A percentile compares a stretch with the other conserved stretches of the same genome.
These are phyloP conservation scores for Platyura marginata DNA, from an alignment of 1,140 invertebrate genomes.

Conservation along the genomic window DNA sequence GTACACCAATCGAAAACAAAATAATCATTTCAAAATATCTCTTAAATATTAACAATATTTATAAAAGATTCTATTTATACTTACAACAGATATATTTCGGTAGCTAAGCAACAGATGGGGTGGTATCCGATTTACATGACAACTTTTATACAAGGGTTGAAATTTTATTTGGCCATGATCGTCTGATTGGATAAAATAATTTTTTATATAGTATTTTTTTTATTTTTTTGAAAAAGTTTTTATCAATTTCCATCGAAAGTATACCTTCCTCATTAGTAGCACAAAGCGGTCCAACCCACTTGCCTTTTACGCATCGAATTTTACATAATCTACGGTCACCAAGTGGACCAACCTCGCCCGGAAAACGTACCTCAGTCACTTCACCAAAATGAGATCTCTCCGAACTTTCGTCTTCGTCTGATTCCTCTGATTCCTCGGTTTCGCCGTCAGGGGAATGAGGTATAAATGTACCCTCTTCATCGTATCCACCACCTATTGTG, in stretches of 20 bases:
- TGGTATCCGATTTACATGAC: constrained; percentile 33
- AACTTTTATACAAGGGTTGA: constrained; percentile 37
- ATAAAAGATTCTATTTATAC: too few species aligned
- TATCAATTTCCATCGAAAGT: too few species aligned
- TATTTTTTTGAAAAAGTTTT: too few species aligned
- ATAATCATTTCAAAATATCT: too few species aligned
- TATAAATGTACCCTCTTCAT: constrained; percentile 18
- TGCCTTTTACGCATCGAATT: constrained; percentile 59
- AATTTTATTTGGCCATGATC: constrained; percentile 26
- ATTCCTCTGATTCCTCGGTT: constrained; percentile 19
- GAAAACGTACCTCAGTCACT: constrained; percentile 41
- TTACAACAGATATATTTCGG: constrained; percentile 31
- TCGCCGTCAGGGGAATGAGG: constrained; percentile 17
- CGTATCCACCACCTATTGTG: constrained; percentile 17
- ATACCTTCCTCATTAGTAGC: constrained; percentile 29
- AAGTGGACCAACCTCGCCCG: constrained; percentile 42
- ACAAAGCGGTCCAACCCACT: constrained; percentile 60
- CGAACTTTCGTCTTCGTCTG: constrained; percentile 20
- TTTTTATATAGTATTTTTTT: too few species aligned
- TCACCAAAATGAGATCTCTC: constrained; percentile 22
- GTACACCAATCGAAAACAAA: too few species aligned
- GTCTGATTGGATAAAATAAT: constrained; percentile 9
- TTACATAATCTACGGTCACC: constrained; percentile 53
- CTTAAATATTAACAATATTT: too few species aligned
- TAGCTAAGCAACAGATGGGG: constrained; percentile 32